Evolutionary conservation across 2,888 invertebrate species (phyloP), one percentile per base, ranked within the genome.

Genomic region (Proisotoma minuta): DNA sequence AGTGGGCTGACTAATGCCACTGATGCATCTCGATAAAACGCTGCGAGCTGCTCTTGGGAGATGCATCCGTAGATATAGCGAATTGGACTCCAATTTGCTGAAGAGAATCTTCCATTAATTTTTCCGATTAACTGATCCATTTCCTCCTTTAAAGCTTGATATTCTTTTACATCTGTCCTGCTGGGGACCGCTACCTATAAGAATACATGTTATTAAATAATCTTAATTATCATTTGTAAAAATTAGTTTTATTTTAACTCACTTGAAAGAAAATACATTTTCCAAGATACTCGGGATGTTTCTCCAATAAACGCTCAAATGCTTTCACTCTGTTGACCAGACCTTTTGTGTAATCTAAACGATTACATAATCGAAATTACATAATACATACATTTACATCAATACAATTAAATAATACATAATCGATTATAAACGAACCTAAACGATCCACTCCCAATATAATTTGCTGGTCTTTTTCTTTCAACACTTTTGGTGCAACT

Each of bases 1-100:
- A 79, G 71, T 12, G 80, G 79, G 3, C 79, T 79, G 2, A 79
- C 78, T 57, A 80, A 68, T 20, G 78, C 78, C 23, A 79, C 77
- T 18, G 78, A 76, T 2, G 79, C 76, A 60, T 79, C 78, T 28
- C 78, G 68, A 66, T 79, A 79, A 59, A 78, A 76, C 2, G 78
- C 78, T 15, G 78, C 77, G 49, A 80, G 71, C 59, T 79, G 77
- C 23, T 77, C 77, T 65, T 79, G 79, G 48, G 75, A 75, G 27
- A 79, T 75, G 62, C 78, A 78, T 0, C 78, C 78, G 68, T 77
- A 79, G 62, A 79, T 78, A 71, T 79, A 79, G 28, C 78, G 75
- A 58, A 79, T 79, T 2, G 79, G 79, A 2, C 79, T 77, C 79
- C 79, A 79, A 56, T 78, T 77, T 10, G 78, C 76, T 29, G 76